phyloP scores from a whole-genome alignment of 2,888 invertebrate species.

The Erebia ligea region DNA sequence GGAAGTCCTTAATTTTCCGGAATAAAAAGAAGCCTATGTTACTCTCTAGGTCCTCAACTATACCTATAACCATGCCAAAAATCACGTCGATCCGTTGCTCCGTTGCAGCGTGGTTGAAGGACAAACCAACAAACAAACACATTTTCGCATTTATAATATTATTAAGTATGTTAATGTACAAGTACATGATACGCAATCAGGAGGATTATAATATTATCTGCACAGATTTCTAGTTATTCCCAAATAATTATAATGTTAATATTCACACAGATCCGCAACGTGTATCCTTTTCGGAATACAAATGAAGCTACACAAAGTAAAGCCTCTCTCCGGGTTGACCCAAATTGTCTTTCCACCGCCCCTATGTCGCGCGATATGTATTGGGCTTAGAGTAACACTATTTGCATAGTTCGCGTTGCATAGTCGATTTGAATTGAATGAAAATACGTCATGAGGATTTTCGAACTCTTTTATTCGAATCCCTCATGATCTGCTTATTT shows the following conservation, averaged over 20 bases:
- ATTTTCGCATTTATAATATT: too few species aligned
- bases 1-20: too few species aligned
- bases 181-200: neutral
- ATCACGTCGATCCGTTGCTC: too few species aligned
- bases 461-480: too few species aligned
- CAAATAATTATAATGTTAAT: conserved; percentile 24
- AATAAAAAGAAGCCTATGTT: too few species aligned
- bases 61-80: too few species aligned
- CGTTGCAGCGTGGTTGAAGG: too few species aligned
- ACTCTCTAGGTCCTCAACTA: too few species aligned
- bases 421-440: neutral
- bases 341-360: conserved; percentile 44
- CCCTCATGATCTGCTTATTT: too few species aligned
- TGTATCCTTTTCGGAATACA: conserved; percentile 56
- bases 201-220: neutral
- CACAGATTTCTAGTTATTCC: neutral
- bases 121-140: too few species aligned
- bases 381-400: conserved; percentile 19
- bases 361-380: conserved; percentile 16
- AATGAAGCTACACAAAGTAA: conserved; percentile 66
- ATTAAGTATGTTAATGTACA: too few species aligned
- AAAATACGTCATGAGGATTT: too few species aligned
- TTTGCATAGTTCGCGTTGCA: neutral
- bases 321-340: conserved; percentile 53
- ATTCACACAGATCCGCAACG: conserved; percentile 49